Evolutionary conservation across 2,113 vertebrate genomes (phyloP), one percentile per base, ranked within the genome.

Genomic region (Camelus dromedarius): DNA sequence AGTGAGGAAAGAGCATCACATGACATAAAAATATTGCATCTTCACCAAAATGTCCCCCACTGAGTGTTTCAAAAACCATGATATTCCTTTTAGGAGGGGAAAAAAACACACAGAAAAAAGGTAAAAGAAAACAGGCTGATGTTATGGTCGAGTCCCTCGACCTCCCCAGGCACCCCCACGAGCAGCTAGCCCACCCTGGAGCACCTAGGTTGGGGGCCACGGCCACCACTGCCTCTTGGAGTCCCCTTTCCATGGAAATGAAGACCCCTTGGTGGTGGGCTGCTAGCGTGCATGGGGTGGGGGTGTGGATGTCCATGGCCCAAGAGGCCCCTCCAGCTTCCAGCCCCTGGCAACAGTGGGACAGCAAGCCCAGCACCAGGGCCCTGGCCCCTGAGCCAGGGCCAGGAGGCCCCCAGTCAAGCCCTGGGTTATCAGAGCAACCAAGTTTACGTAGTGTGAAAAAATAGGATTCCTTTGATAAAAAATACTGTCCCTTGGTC

Each of bases 401-500:
- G 92, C 93, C 95, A 64, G 70, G 7, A 91, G 92, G 97, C 97
- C 98, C 96, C 91, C 66, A 72, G 54, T 91, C 95, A 90, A 90
- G 83, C 97, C 90, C 96, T 96, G 98, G 93, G 90, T 58, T 93
- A 92, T 69, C 96, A 91, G 97, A 98, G 97, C 96, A 97, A 96
- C 98, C 96, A 96, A 96, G 72, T 98, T 96, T 96, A 97, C 96
- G 30, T 96, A 98, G 95, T 60, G 76, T 98, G 98, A 98, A 98
- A 98, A 98, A 98, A 98, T 77, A 98, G 97, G 97, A 98, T 98
- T 98, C 98, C 97, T 99, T 98, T 98, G 98, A 98, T 98, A 98
- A 98, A 98, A 98, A 98, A 98, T 98, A 98, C 98, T 97, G 97
- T 97, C 97, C 97, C 60, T 32, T 96, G 76, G 97, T 96, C 94